Evolutionary conservation across 2,113 vertebrate species (phyloP).

Genomic region (Mellivora capensis): DNA sequence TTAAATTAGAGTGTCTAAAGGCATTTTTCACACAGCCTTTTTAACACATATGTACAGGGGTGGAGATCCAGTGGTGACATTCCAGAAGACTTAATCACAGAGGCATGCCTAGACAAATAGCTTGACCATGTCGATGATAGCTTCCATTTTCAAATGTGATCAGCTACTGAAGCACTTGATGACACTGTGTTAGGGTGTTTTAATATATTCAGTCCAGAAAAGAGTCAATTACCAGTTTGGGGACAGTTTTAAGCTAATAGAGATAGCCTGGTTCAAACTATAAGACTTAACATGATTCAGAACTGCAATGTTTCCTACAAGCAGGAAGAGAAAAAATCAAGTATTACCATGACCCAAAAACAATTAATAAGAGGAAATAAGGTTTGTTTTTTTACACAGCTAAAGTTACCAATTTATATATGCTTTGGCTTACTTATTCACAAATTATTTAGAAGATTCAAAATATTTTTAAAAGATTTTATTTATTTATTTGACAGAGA

Average conservation of each 20-base stretch:
- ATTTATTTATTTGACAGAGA: no score
- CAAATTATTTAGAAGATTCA: background rate
- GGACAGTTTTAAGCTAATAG: background rate
- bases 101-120: background rate
- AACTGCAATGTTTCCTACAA: background rate
- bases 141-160: slow-evolving; percentile 41
- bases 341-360: background rate
- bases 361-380: background rate
- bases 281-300: background rate
- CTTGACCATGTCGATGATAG: slow-evolving; percentile 9
- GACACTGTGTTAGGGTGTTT: background rate
- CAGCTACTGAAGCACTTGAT: background rate
- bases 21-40: slow-evolving; percentile 11
- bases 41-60: background rate
- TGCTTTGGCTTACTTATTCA: background rate
- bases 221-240: background rate
- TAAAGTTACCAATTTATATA: background rate
- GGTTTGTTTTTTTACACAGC: background rate
- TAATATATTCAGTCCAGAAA: slow-evolving; percentile 7
- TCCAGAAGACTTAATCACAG: background rate
- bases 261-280: background rate
- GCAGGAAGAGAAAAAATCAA: background rate
- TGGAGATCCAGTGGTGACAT: background rate
- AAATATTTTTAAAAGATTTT: background rate
- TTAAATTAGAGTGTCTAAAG: background rate